phyloP scores from a whole-genome alignment of 2,113 vertebrate genomes.

The Bubo blakistoni region DNA sequence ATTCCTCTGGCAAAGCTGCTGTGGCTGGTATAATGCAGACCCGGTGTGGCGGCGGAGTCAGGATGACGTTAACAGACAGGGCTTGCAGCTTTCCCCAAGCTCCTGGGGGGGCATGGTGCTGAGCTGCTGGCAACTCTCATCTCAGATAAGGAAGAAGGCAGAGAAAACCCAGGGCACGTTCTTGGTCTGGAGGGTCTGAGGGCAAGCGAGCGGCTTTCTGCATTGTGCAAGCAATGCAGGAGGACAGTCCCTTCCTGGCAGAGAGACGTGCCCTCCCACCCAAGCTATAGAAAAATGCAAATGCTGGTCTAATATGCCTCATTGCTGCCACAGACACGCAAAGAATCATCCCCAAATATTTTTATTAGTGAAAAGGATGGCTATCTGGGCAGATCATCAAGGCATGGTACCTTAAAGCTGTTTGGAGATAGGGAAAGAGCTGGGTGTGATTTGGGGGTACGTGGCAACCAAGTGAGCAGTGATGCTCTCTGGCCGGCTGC shows the following conservation, averaged over 20 bases:
- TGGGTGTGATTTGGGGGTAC: not conserved
- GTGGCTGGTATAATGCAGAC: not conserved
- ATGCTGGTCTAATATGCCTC: not conserved
- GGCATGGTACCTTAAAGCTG: not conserved
- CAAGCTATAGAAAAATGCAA: rapidly evolving
- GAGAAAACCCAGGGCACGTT: not conserved
- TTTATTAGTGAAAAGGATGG: not conserved
- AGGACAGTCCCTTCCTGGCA: not conserved
- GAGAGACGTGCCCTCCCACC: not conserved
- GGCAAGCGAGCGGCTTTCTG: not conserved
- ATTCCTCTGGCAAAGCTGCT: not conserved
- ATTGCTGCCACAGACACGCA: rapidly evolving
- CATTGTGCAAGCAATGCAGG: rapidly evolving
- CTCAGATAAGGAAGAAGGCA: not conserved
- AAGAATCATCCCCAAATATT: not conserved
- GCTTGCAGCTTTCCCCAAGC: not conserved
- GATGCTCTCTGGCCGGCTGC: not conserved
- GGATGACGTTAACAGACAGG: not conserved
- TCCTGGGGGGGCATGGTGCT: not conserved
- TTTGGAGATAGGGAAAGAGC: not conserved
- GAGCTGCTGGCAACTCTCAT: not conserved
- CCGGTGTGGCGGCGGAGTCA: rapidly evolving
- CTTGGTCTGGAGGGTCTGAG: not conserved
- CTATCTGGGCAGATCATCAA: not conserved
- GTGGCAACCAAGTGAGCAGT: rapidly evolving